These are phyloP conservation scores for Euplagia quadripunctaria DNA, from an alignment of 2,888 invertebrate genomes.

Conservation along the genomic window DNA sequence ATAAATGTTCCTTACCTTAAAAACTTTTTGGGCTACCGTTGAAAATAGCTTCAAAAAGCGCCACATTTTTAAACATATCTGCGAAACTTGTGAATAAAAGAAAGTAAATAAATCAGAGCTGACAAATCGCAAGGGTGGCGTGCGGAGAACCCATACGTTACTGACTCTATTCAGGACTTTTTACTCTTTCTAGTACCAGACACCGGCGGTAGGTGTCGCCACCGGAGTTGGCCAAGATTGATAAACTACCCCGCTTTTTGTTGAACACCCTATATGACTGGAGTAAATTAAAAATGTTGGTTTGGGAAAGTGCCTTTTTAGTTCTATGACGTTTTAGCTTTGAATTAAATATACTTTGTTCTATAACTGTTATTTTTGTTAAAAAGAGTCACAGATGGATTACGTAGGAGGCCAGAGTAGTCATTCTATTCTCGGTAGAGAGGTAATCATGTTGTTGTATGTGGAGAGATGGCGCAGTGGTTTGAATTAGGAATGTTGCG, in stretches of 20 bases:
- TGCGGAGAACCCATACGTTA: constrained; percentile 47
- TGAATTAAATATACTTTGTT: not conserved
- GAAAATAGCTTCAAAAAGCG: constrained; percentile 19
- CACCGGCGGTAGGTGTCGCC: constrained; percentile 48
- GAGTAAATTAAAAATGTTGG: constrained; percentile 16
- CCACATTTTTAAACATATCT: constrained; percentile 19
- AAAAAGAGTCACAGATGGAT: no score
- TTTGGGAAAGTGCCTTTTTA: constrained; percentile 1
- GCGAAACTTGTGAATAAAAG: constrained; percentile 46
- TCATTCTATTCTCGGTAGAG: no score
- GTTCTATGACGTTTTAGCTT: not conserved
- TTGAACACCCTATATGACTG: constrained; percentile 14
- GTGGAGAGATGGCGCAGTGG: no score
- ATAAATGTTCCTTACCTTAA: not conserved
- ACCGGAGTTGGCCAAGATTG: constrained; percentile 45
- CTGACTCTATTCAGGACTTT: constrained; percentile 48
- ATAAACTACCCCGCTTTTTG: constrained; percentile 41
- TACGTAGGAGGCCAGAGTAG: no score
- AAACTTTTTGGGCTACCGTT: not conserved
- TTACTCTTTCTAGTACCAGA: constrained; percentile 44
- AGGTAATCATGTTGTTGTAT: no score
- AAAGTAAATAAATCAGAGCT: constrained; percentile 47
- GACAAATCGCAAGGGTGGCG: constrained; percentile 49
- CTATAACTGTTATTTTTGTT: no score
- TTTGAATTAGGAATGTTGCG: no score